Percentiles rank a stretch among this genome's conserved stretches.
These are phyloP conservation scores for Amblyopsis hoosieri DNA, from an alignment of 2,797 vertebrate species.

Conservation along the genomic window DNA sequence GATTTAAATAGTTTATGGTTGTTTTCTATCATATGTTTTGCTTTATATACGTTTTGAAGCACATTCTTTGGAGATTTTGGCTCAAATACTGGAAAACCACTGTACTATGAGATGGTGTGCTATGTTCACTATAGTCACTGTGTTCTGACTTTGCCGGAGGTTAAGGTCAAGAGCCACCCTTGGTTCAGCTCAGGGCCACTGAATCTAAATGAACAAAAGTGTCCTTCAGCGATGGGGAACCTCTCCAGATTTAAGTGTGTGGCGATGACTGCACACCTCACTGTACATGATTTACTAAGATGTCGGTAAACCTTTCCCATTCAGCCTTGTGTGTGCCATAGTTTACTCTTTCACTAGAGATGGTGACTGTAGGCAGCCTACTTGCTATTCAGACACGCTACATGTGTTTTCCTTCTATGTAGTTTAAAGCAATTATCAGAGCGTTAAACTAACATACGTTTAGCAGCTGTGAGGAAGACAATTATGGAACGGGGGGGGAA, in stretches of 20 bases:
- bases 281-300: slow-evolving; percentile 29
- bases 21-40: no score
- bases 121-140: no score
- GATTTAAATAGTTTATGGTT: no score
- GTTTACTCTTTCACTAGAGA: slow-evolving; percentile 19
- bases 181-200: slow-evolving; percentile 34
- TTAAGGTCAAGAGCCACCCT: slow-evolving; percentile 42
- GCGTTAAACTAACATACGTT: slow-evolving; percentile 73
- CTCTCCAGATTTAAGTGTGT: slow-evolving; percentile 50
- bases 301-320: slow-evolving; percentile 25
- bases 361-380: slow-evolving; percentile 23
- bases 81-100: no score
- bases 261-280: slow-evolving; percentile 40
- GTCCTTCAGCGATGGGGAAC: slow-evolving; percentile 44
- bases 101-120: no score
- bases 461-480: slow-evolving; percentile 72
- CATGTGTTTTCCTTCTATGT: slow-evolving; percentile 20
- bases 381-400: neutral
- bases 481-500: slow-evolving; percentile 56
- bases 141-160: neutral
- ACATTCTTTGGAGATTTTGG: neutral
- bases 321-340: slow-evolving; percentile 20
- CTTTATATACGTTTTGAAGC: no score
- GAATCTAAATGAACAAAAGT: slow-evolving; percentile 5
- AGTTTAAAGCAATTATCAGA: slow-evolving; percentile 61